Conservation (phyloP, 2,797 vertebrate species). For the Crenuchus spilurus region DNA sequence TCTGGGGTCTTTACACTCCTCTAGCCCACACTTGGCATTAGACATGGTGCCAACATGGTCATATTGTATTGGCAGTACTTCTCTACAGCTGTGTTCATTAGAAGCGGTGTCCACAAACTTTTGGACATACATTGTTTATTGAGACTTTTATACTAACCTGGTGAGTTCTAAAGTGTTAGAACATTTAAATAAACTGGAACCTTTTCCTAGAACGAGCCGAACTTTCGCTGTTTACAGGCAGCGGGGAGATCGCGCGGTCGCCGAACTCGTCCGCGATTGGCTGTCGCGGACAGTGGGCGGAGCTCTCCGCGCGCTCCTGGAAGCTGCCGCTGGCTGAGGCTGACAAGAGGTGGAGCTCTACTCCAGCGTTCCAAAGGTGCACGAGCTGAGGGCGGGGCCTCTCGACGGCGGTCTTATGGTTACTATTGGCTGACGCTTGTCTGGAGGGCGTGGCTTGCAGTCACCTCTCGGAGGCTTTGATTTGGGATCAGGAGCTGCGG, state of each 20-base stretch:
- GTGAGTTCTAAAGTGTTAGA: too few relatives aligned
- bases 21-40: too few relatives aligned
- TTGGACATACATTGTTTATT: too few relatives aligned
- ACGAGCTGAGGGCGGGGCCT: neutral
- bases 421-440: slow-evolving; percentile 65
- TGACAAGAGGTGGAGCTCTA: neutral
- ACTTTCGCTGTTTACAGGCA: neutral
- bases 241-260: slow-evolving; percentile 46
- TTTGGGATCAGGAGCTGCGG: slow-evolving; percentile 62
- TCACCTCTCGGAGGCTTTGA: slow-evolving; percentile 23
- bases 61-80: too few relatives aligned
- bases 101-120: too few relatives aligned
- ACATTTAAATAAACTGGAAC: too few relatives aligned
- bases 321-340: slow-evolving; percentile 32
- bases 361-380: neutral
- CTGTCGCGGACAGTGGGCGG: slow-evolving; percentile 25
- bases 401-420: neutral
- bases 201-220: neutral
- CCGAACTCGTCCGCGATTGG: slow-evolving; percentile 69
- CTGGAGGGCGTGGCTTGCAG: slow-evolving; percentile 37
- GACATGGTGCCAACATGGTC: too few relatives aligned
- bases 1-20: too few relatives aligned
- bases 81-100: too few relatives aligned
- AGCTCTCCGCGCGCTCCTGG: neutral
- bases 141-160: too few relatives aligned